Conservation (phyloP, 2,113 vertebrate genomes). For the Hiodon tergisus region DNA sequence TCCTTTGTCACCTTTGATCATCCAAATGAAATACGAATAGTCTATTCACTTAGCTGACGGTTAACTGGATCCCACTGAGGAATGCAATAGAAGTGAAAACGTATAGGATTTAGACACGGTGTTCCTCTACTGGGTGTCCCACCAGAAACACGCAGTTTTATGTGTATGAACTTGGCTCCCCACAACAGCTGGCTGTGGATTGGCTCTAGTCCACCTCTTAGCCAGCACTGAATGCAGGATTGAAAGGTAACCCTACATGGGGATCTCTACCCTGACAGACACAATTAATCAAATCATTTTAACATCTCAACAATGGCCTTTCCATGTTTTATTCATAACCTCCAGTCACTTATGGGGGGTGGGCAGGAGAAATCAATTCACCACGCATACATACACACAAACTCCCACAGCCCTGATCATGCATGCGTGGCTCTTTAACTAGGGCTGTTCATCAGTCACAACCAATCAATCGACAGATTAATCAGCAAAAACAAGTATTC, state of each 20-base stretch:
- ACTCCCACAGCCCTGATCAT: not conserved
- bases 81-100: no score
- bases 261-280: not conserved
- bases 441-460: conserved; percentile 8
- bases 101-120: no score
- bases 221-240: not conserved
- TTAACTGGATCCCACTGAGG: no score
- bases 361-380: not conserved
- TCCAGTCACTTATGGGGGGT: not conserved
- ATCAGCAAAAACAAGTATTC: not conserved
- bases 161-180: no score
- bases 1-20: no score
- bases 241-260: not conserved
- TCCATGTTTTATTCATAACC: conserved; percentile 11
- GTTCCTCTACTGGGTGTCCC: no score
- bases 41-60: no score
- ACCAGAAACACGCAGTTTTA: no score
- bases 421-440: not conserved
- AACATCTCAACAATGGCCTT: not conserved
- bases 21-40: no score
- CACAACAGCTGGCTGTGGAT: not conserved
- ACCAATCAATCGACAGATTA: conserved; percentile 12
- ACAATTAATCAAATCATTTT: not conserved
- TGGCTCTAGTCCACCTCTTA: not conserved
- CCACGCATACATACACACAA: not conserved